A percentile compares a stretch with the other conserved stretches of the same genome.
phyloP scores from a whole-genome alignment of 2,888 invertebrate species.

The Scaptomyza caliginosa region DNA sequence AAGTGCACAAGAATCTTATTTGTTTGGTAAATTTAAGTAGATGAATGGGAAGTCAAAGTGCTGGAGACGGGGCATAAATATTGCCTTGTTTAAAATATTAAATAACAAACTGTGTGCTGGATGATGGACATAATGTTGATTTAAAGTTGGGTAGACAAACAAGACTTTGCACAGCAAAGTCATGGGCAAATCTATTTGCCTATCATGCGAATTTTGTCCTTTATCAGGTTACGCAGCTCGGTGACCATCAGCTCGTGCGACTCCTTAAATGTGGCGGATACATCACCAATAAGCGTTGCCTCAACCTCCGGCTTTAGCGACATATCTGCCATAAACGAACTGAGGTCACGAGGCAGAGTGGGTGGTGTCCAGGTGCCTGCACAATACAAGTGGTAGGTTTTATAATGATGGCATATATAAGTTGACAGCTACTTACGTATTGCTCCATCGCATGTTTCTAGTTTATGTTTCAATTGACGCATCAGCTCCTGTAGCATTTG shows the following conservation, averaged over 20 bases:
- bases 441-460: constrained; percentile 81
- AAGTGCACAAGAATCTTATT: constrained; percentile 45
- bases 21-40: constrained; percentile 27
- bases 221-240: constrained; percentile 82
- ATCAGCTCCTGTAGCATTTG: constrained; percentile 81
- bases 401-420: no score
- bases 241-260: constrained; percentile 82
- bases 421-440: constrained; percentile 72
- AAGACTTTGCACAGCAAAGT: constrained; percentile 69
- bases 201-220: constrained; percentile 84
- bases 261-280: constrained; percentile 82
- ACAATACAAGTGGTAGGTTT: background rate
- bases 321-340: constrained; percentile 83
- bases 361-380: constrained; percentile 82
- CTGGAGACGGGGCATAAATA: constrained; percentile 10
- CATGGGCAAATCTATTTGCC: constrained; percentile 71
- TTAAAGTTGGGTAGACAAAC: constrained; percentile 10
- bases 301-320: constrained; percentile 83
- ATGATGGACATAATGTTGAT: constrained; percentile 26
- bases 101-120: constrained; percentile 71
- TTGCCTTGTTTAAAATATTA: constrained; percentile 65
- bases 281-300: constrained; percentile 81
- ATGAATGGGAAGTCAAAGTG: background rate
- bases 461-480: constrained; percentile 81
- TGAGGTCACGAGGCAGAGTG: constrained; percentile 78